These are phyloP conservation scores for Lichenostomus cassidix DNA, from an alignment of 2,113 vertebrate genomes.

Conservation along the genomic window DNA sequence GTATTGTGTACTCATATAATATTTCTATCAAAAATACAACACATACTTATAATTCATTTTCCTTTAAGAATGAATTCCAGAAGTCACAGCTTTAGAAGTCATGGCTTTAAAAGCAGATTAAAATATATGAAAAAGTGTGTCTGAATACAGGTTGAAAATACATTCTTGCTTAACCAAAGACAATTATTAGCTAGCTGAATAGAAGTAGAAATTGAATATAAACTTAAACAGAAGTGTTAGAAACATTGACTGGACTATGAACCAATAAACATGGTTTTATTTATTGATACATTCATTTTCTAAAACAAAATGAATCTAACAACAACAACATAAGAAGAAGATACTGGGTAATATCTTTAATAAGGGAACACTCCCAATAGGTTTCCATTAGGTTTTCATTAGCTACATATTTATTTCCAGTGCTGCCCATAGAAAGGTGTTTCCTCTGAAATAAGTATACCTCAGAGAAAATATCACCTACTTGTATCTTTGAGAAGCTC, in stretches of 20 bases:
- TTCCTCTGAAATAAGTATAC: neutral
- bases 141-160: constrained; percentile 7
- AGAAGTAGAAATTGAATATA: constrained; percentile 36
- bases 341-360: neutral
- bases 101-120: neutral
- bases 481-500: neutral
- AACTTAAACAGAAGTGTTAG: constrained; percentile 6
- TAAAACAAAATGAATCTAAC: neutral
- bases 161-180: neutral
- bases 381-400: neutral
- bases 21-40: neutral
- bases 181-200: constrained; percentile 2
- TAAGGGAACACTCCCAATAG: neutral
- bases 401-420: neutral
- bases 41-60: neutral
- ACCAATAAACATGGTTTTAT: constrained; percentile 21
- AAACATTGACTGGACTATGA: neutral
- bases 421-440: neutral
- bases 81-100: neutral
- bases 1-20: neutral
- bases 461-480: neutral
- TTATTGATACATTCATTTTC: neutral
- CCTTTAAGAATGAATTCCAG: neutral
- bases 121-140: neutral
- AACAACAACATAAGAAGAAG: neutral